Percentiles rank a stretch among this genome's conserved stretches.
These are phyloP conservation scores for Phengaris arion DNA, from an alignment of 2,888 invertebrate species.

Conservation along the genomic window DNA sequence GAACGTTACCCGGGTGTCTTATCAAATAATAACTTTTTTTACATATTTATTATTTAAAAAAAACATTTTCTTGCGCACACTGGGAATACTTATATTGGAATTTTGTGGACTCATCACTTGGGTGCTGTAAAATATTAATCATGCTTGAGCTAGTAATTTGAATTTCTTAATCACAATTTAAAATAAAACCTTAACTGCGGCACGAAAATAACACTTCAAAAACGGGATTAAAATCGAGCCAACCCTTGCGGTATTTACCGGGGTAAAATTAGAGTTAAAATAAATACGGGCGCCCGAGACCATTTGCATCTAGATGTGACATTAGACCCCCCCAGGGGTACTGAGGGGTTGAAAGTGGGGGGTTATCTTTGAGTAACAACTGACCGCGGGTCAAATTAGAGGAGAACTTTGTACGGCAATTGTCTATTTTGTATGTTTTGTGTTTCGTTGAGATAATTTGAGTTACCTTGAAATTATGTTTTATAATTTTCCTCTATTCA, in stretches of 20 bases:
- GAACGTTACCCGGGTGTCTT: too few species aligned
- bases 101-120: neutral
- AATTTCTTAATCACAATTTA: constrained; percentile 1
- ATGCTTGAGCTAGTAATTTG: neutral
- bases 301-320: constrained; percentile 79
- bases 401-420: constrained; percentile 35
- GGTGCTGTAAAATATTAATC: neutral
- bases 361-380: constrained; percentile 40
- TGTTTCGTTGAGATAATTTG: constrained; percentile 9
- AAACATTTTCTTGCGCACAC: too few species aligned
- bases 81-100: neutral
- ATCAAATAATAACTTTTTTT: too few species aligned
- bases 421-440: constrained; percentile 28
- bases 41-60: too few species aligned
- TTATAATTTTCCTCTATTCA: neutral
- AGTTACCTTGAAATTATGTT: neutral
- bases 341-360: constrained; percentile 17
- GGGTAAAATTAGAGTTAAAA: constrained; percentile 68
- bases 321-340: constrained; percentile 51
- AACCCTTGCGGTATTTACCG: constrained; percentile 71
- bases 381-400: constrained; percentile 45
- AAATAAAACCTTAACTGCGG: constrained; percentile 26
- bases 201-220: constrained; percentile 25
- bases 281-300: constrained; percentile 68
- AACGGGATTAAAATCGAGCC: constrained; percentile 30